Evolutionary conservation across 2,888 invertebrate species (phyloP), one percentile per base, ranked within the genome.

Genomic region (Phragmatobia fuliginosa): DNA sequence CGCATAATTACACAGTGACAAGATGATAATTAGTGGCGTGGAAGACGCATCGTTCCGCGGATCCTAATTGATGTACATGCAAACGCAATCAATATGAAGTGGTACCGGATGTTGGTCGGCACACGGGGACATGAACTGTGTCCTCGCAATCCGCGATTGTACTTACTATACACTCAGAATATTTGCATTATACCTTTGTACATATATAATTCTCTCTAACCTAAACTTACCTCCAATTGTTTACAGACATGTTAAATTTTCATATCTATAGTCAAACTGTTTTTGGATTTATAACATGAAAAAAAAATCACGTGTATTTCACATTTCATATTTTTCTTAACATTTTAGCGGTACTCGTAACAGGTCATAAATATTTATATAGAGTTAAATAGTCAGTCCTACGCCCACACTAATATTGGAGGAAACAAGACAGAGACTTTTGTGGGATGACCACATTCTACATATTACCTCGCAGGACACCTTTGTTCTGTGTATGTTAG

Each of bases 61-160:
- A 91, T 89, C 91, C 90, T 94, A 94, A 94, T 94, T 94, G 94
- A 94, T 93, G 90, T 91, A 94, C 94, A 94, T 88, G 94, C 91
- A 94, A 94, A 94, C 89, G 92, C 94, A 94, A 94, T 94, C 94
- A 94, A 93, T 94, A 91, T 88, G 90, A 88, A 89, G 88, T 87
- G 85, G 80, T 87, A 86, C 85, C 89, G 92, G 93, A 92, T 91
- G 90, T 91, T 85, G 86, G 86, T 80, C 80, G 83, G 85, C 77
- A 85, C 86, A 86, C 81, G 83, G 83, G 83, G 81, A 83, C 79
- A 77, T 68, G 76, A 76, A 71, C 75, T 65, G 73, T 76, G 78
- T 77, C 79, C 72, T 78, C 74, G 67, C 70, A 74, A 70, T 67
- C 72, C 71, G 69, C 58, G 64, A 65, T 65, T 74, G 69, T 80